Evolutionary conservation across 2,113 vertebrate genomes (phyloP), one percentile per base, ranked within the genome.

Genomic region (Malurus melanocephalus): DNA sequence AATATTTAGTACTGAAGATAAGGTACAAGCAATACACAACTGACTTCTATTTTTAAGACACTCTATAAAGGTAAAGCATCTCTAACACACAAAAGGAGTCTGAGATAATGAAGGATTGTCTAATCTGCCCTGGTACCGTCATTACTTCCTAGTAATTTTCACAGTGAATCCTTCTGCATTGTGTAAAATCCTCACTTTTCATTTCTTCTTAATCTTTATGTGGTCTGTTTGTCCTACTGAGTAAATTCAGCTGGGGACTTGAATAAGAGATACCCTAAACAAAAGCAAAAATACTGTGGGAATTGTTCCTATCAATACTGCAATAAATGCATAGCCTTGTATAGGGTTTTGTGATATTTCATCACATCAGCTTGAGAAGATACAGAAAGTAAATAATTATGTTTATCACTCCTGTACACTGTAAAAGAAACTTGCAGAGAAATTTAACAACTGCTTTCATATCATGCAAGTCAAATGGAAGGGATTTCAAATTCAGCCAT

Each of bases 1-100:
- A 89, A 51, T 95, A 85, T 88, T 95, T 93, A 90, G 57, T 89
- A 79, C 40, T 62, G 61, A 90, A 76, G 74, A 40, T 82, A 80
- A 76, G 14, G n/a, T 71, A 77, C 51, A 80, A 90, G 82, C 65
- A 85, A 81, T 79, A 80, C 74, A 95, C 86, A 80, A 71, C 65
- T 73, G 76, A 71, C 5, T 93, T 89, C 59, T 91, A 6, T 91
- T 91, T 95, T 85, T 92, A 79, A 94, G 88, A n/a, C 15, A 30
- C 32, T 85, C 57, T 51, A 11, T 49, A 76, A 82, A 88, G 49
- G 40, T 90, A 55, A 74, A 60, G 45, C 57, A 77, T 80, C 69
- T 87, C 71, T 68, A 80, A 30, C 75, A 38, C 51, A 55, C 5
- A 61, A 83, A 93, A 72, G 59, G 33, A 88, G 46, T 51, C 38